A percentile compares a stretch with the other conserved stretches of the same genome.
Conservation (phyloP, 2,888 invertebrate genomes). For the Synergus gifuensis region DNA sequence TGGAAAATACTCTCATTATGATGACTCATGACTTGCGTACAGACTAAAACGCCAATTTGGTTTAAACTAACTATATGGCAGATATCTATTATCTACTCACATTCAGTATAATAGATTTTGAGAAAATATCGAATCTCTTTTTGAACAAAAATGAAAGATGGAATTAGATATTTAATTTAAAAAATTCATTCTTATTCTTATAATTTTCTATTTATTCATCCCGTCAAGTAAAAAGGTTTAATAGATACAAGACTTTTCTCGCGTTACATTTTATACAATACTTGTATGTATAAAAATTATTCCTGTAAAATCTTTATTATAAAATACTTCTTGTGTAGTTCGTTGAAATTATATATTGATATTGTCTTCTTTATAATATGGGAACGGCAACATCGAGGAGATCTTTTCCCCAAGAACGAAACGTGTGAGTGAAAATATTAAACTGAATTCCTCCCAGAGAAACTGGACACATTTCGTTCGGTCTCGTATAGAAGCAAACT, state of each 20-base stretch:
- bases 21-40: neutral
- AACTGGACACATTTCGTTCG: conserved; percentile 84
- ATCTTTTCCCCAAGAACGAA: conserved; percentile 87
- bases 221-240: neutral
- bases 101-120: conserved; percentile 3
- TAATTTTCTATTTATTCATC: no score
- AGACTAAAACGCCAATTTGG: neutral
- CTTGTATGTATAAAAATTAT: no score
- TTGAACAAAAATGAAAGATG: neutral
- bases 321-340: no score
- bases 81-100: neutral
- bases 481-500: conserved; percentile 90
- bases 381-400: conserved; percentile 90
- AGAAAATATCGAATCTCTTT: neutral
- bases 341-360: no score
- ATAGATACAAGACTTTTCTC: no score
- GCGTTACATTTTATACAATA: no score
- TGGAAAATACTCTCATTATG: neutral
- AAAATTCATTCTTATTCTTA: neutral
- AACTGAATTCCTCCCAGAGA: conserved; percentile 85
- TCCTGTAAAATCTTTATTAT: no score
- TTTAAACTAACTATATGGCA: neutral
- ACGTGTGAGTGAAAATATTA: conserved; percentile 86
- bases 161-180: neutral
- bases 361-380: conserved; percentile 80